Evolutionary conservation across 53 echinoderm and acorn worm genomes (phyloP).

Genomic region (Glandiceps talaboti): DNA sequence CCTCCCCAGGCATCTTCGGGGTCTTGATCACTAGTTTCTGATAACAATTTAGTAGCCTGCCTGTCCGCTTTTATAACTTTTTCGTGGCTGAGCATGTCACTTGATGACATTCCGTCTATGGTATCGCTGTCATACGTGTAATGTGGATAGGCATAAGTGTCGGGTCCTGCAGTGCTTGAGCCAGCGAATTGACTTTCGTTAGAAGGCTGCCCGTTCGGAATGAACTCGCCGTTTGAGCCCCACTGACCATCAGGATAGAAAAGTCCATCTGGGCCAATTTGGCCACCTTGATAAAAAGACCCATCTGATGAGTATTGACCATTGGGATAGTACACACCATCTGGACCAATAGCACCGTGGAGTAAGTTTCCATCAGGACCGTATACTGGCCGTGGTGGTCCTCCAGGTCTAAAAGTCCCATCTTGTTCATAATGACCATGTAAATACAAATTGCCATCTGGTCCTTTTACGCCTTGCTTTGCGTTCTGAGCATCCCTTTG

Average conservation of each 20-base stretch:
- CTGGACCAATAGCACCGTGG: slow-evolving; percentile 11
- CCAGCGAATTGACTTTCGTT: background rate
- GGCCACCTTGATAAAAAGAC: slow-evolving; percentile 6
- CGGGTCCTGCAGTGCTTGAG: background rate
- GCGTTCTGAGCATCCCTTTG: background rate
- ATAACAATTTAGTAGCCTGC: background rate
- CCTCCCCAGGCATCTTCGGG: background rate
- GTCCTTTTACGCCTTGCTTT: background rate
- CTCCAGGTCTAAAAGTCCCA: slow-evolving; percentile 2
- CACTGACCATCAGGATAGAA: background rate
- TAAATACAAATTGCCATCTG: slow-evolving; percentile 5
- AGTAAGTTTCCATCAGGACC: background rate
- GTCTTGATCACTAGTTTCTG: background rate
- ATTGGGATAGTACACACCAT: slow-evolving; percentile 7
- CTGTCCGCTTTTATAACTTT: too few species aligned
- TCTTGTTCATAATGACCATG: slow-evolving; percentile 1
- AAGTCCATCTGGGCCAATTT: background rate
- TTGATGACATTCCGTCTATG: background rate
- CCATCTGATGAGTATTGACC: slow-evolving; percentile 5
- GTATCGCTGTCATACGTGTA: background rate
- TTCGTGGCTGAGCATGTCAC: too few species aligned
- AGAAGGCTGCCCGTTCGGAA: background rate
- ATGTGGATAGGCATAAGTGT: too few species aligned
- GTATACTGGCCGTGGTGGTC: background rate
- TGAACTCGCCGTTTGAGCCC: background rate